Percentiles rank a stretch among this genome's conserved stretches.
These are phyloP conservation scores for Blera fallax DNA, from an alignment of 2,888 invertebrate species.

Conservation along the genomic window DNA sequence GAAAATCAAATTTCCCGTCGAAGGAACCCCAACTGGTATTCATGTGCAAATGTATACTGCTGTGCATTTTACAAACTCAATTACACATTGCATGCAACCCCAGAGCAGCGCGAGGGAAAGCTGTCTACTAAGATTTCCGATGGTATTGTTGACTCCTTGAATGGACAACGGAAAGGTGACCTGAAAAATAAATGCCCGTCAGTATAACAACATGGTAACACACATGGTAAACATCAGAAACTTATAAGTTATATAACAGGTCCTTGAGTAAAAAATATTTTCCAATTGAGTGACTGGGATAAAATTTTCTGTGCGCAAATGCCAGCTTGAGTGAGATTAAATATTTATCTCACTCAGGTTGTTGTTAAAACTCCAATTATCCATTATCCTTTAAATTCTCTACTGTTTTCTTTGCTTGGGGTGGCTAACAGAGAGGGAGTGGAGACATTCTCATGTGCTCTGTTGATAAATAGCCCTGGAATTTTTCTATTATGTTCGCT, in stretches of 20 bases:
- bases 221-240: slow-evolving; percentile 32
- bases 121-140: not conserved
- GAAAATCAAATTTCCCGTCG: not conserved
- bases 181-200: slow-evolving; percentile 22
- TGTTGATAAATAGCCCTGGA: not conserved
- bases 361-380: not conserved
- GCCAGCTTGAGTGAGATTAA: slow-evolving; percentile 1
- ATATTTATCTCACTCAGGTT: not conserved
- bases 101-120: not conserved
- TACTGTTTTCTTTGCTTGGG: not conserved
- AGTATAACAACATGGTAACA: not conserved
- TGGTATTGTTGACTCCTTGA: slow-evolving; percentile 11
- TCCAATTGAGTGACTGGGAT: slow-evolving; percentile 1
- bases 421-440: not conserved
- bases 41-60: no score
- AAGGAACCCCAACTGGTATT: not conserved
- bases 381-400: not conserved
- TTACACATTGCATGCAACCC: not conserved
- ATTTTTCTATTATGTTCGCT: no score
- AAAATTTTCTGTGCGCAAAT: slow-evolving; percentile 4
- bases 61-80: slow-evolving; percentile 3
- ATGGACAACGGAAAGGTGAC: slow-evolving; percentile 14
- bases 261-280: slow-evolving; percentile 43
- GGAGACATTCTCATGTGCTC: not conserved
- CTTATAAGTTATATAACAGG: slow-evolving; percentile 44